Percentiles rank a stretch among this genome's conserved stretches.
These are phyloP conservation scores for Aspidiotus destructor DNA, from an alignment of 2,888 invertebrate genomes.

Conservation along the genomic window DNA sequence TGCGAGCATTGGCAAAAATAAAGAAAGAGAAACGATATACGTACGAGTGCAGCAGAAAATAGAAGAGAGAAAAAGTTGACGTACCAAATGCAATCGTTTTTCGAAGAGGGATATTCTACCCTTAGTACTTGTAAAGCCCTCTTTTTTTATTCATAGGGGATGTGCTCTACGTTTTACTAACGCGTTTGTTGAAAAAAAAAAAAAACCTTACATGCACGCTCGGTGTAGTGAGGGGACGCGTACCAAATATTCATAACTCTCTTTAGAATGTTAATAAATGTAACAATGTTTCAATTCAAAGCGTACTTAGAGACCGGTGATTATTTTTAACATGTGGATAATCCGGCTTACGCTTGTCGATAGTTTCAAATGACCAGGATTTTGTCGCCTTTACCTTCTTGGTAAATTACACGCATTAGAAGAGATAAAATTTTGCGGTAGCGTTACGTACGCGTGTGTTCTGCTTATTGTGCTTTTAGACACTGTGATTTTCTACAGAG, in stretches of 20 bases:
- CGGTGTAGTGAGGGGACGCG: conserved; percentile 2
- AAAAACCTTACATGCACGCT: neutral
- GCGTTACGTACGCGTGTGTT: no score
- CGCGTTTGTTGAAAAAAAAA: conserved; percentile 5
- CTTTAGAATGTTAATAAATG: conserved; percentile 27
- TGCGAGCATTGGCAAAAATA: conserved; percentile 10
- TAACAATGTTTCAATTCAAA: conserved; percentile 27
- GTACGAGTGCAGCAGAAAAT: neutral
- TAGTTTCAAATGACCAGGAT: conserved; percentile 14
- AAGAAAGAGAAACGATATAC: conserved; percentile 1
- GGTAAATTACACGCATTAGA: conserved; percentile 2
- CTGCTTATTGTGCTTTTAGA: no score
- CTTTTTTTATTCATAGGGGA: conserved; percentile 15
- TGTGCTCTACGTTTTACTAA: conserved; percentile 6
- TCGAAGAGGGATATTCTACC: conserved; percentile 12
- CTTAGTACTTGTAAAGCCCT: conserved; percentile 21
- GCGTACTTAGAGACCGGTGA: conserved; percentile 2
- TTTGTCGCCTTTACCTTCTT: conserved; percentile 13
- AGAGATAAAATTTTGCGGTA: neutral
- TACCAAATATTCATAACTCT: conserved; percentile 20
- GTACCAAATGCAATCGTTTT: conserved; percentile 15
- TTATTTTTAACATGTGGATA: conserved; percentile 25
- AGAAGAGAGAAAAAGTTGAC: neutral
- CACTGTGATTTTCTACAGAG: no score
- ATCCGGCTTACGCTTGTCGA: conserved; percentile 25